A percentile compares a stretch with the other conserved stretches of the same genome.
phyloP scores from a whole-genome alignment of 2,888 invertebrate species.

The Cataglyphis altisquamis region DNA sequence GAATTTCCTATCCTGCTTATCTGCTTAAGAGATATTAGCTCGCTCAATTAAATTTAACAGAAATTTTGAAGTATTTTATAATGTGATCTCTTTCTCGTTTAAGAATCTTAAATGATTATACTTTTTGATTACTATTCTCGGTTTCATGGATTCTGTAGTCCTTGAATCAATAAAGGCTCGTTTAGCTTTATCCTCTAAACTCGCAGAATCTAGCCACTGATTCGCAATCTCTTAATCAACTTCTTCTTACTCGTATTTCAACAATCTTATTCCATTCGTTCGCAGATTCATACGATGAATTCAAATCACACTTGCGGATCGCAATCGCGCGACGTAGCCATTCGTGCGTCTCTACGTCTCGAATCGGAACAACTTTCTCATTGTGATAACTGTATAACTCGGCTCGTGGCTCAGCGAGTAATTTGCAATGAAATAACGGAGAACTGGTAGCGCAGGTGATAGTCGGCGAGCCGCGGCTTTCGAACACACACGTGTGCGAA shows the following conservation, averaged over 20 bases:
- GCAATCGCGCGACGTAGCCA: conserved; percentile 27
- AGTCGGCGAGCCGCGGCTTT: conserved; percentile 60
- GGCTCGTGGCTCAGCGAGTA: conserved; percentile 37
- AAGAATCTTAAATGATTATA: background rate
- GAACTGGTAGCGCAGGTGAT: conserved; percentile 72
- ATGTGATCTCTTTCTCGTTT: background rate
- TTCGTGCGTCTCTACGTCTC: conserved; percentile 40
- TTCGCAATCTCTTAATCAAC: background rate
- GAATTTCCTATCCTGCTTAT: background rate
- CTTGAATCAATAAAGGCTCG: conserved; percentile 2
- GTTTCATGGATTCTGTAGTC: background rate
- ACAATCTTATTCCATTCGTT: background rate
- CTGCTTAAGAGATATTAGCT: background rate
- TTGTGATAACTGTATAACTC: conserved; percentile 65
- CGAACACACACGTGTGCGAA: conserved; percentile 51
- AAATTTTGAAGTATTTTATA: background rate
- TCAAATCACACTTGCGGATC: conserved; percentile 11
- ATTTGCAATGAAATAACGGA: conserved; percentile 70
- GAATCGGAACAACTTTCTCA: conserved; percentile 63
- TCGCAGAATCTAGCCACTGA: background rate
- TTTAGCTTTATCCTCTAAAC: background rate
- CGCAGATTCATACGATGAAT: conserved; percentile 11
- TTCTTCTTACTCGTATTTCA: background rate
- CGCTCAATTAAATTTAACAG: conserved; percentile 10
- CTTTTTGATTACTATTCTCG: background rate